Conservation (phyloP, 2,888 invertebrate genomes). For the Chymomyza fuscimana region DNA sequence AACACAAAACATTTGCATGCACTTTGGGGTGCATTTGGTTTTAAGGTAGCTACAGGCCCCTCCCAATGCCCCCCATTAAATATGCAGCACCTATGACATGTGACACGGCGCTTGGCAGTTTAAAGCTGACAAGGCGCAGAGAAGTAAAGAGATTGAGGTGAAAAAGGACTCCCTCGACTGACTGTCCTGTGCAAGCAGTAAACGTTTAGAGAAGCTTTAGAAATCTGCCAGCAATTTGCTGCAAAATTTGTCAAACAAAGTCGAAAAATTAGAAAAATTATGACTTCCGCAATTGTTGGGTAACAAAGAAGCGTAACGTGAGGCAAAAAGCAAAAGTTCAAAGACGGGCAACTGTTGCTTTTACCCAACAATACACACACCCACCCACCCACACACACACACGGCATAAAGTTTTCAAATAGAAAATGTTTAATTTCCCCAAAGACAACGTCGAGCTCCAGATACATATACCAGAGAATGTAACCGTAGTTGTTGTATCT, state of each 20-base stretch:
- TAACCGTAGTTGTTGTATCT: constrained; percentile 19
- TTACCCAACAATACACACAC: constrained; percentile 25
- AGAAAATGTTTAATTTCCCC: constrained; percentile 77
- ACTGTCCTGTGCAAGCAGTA: constrained; percentile 5
- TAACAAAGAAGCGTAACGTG: constrained; percentile 48
- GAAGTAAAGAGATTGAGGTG: neutral
- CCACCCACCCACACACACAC: constrained; percentile 14
- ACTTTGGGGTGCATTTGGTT: constrained; percentile 62
- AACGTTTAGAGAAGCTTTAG: constrained; percentile 1
- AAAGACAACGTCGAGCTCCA: constrained; percentile 63
- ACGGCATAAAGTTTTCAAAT: constrained; percentile 64
- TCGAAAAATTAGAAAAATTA: constrained; percentile 61
- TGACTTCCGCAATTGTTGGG: constrained; percentile 59
- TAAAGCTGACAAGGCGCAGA: constrained; percentile 13
- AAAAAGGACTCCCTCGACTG: neutral
- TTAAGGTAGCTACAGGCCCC: constrained; percentile 6
- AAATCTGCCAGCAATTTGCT: constrained; percentile 58
- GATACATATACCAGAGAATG: neutral
- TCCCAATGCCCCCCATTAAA: constrained; percentile 43
- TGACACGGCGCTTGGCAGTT: constrained; percentile 52
- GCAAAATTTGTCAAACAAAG: constrained; percentile 54
- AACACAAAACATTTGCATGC: constrained; percentile 67
- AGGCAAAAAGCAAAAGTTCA: constrained; percentile 46
- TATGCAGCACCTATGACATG: constrained; percentile 66
- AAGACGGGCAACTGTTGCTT: constrained; percentile 61